phyloP scores from a whole-genome alignment of 2,113 vertebrate genomes.

The Leiothrix lutea region DNA sequence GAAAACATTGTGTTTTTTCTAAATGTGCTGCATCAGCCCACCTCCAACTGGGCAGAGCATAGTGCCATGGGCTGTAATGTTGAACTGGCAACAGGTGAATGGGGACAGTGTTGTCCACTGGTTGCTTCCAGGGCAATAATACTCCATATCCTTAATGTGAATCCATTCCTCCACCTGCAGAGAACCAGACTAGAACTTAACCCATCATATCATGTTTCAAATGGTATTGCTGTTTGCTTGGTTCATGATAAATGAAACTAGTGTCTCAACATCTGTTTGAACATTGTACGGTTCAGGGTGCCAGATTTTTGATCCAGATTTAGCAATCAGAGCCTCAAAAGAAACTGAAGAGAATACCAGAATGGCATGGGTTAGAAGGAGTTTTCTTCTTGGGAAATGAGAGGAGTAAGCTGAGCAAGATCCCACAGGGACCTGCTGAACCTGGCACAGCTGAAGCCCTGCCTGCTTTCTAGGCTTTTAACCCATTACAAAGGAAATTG shows the following conservation, averaged over 20 bases:
- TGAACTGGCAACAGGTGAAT: constrained; percentile 58
- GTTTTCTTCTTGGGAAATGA: background rate
- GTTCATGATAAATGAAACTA: background rate
- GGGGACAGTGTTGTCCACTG: constrained; percentile 45
- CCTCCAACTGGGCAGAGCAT: constrained; percentile 22
- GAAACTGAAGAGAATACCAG: background rate
- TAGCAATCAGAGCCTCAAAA: background rate
- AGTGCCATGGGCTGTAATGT: background rate
- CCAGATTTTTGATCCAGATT: background rate
- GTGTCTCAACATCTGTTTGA: background rate
- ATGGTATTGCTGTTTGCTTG: background rate
- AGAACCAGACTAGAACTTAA: background rate
- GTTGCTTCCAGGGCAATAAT: constrained; percentile 46
- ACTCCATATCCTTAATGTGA: constrained; percentile 21
- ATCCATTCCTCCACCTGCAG: constrained; percentile 40
- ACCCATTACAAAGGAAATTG: background rate
- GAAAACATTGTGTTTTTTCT: constrained; percentile 45
- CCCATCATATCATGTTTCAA: accelerated
- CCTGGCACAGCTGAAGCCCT: background rate
- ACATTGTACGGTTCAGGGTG: background rate
- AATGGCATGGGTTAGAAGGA: background rate
- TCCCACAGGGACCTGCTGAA: background rate
- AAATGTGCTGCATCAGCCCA: background rate
- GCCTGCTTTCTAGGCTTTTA: background rate
- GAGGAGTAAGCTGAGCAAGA: background rate